Base-by-base conservation (phyloP, 2,797 vertebrate species). In the Apogon hyalosoma region DNA sequence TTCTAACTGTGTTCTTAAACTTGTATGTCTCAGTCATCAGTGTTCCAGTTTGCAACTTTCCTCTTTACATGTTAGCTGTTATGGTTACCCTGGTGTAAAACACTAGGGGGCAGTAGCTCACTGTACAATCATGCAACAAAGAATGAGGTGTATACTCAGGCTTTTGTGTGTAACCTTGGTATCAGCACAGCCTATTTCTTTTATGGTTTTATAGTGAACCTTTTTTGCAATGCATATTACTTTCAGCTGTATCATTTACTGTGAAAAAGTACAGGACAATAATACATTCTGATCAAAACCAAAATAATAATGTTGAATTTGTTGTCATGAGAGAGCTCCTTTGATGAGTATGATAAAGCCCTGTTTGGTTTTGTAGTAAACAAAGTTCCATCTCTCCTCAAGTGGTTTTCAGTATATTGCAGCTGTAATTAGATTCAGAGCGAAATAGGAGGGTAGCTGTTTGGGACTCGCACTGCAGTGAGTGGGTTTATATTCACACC, bases 21-120 rank as follows among this genome's bases (percentile, higher is more conserved):
- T 14, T 18, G 4, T 46, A 52, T 64, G 49, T 58, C 0, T 1
- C 16, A 45, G 13, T 6, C 13, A 49, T 33, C 5, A 31, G 10
- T 49, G 11, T 43, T 42, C 12, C 16, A 16, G 5, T 38, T 19
- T 65, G 14, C 3, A 42, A n/a, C 40, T 50, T 47, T 36, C 1
- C 11, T 5, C 31, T 73, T 66, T 48, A 0, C 39, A 45, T 2
- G 10, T 4, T 7, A 3, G 47, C 24, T 16, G 14, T 50, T 16
- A 15, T 5, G 4, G 33, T 65, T 75, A 28, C 7, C 11, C 40
- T 61, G 65, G 31, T 81, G 65, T 39, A 16, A 64, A 90, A 85
- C 97, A 96, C 95, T 93, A 97, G 96, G 95, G 95, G 96, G 96
- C 95, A 96, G 95, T 94, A 96, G 90, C 93, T 90, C 89, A 92